Evolutionary conservation across 2,888 invertebrate species (phyloP).

Genomic region (Drosophila borealis): DNA sequence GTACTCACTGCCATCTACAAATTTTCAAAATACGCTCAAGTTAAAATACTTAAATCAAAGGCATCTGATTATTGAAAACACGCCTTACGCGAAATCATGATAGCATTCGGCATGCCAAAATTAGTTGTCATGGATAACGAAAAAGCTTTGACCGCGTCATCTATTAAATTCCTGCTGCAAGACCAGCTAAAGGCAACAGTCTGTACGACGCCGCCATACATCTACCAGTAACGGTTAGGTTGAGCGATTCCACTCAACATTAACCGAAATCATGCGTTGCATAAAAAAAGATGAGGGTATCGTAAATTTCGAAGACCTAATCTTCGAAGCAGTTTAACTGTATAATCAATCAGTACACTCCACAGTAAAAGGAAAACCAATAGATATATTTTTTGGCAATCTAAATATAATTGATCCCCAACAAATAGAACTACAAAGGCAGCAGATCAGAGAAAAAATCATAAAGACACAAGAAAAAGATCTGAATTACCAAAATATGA

Average conservation of each 20-base stretch:
- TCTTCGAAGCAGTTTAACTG: too few relatives aligned
- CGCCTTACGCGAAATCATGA: conserved; percentile 1
- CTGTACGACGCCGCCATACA: not conserved
- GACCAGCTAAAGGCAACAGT: conserved; percentile 27
- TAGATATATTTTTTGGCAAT: too few relatives aligned
- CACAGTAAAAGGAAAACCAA: too few relatives aligned
- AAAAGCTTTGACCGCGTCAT: not conserved
- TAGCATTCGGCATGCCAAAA: conserved; percentile 23
- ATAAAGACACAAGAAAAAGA: too few relatives aligned
- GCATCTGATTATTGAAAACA: conserved; percentile 6
- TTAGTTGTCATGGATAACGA: conserved; percentile 33
- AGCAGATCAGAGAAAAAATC: too few relatives aligned
- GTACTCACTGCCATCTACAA: not conserved
- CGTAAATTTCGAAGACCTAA: too few relatives aligned
- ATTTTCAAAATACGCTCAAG: conserved; percentile 5
- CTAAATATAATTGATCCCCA: too few relatives aligned
- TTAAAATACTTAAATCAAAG: conserved; percentile 7
- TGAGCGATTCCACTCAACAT: conserved; percentile 54
- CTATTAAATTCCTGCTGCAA: conserved; percentile 44
- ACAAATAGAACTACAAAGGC: too few relatives aligned
- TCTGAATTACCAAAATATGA: too few relatives aligned
- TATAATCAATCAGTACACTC: too few relatives aligned
- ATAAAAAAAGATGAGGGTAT: not conserved
- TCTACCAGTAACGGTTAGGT: conserved; percentile 7
- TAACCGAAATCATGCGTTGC: conserved; percentile 47